phyloP scores from a whole-genome alignment of 2,888 invertebrate species.

The Eretmocerus hayati region DNA sequence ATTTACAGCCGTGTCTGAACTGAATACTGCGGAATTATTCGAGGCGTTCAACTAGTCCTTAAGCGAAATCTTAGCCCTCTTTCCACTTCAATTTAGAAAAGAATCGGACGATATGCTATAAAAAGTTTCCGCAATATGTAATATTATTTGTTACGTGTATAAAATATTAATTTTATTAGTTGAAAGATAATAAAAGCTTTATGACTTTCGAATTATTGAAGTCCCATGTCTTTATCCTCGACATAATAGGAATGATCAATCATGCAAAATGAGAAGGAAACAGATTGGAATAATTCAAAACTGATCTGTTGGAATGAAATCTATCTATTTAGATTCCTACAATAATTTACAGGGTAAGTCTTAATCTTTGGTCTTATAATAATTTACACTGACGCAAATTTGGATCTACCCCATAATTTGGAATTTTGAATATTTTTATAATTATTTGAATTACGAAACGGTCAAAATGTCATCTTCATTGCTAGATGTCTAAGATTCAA shows the following conservation, averaged over 20 bases:
- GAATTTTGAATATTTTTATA: no score
- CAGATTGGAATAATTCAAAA: conserved; percentile 1
- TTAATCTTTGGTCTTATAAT: conserved; percentile 32
- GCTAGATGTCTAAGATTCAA: no score
- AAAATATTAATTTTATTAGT: conserved; percentile 20
- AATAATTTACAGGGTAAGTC: conserved; percentile 27
- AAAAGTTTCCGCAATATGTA: conserved; percentile 19
- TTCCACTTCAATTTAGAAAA: conserved; percentile 15
- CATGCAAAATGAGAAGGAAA: no score
- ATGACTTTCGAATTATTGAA: conserved; percentile 10
- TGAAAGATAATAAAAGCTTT: conserved; percentile 22
- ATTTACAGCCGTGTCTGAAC: conserved; percentile 8
- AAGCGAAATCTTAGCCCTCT: conserved; percentile 15
- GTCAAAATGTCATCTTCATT: no score
- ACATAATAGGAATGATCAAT: no score
- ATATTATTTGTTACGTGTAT: conserved; percentile 25
- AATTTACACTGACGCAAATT: conserved; percentile 24
- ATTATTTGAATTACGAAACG: no score
- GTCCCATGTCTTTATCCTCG: no score
- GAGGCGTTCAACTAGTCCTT: conserved; percentile 26
- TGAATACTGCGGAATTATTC: conserved; percentile 17
- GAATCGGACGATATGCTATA: conserved; percentile 20
- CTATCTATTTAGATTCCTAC: conserved; percentile 22
- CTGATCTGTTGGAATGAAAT: conserved; percentile 19
- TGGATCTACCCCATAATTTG: conserved; percentile 18